A percentile compares a stretch with the other conserved stretches of the same genome.
Conservation (phyloP, 2,113 vertebrate species). For the Chrysemys picta region DNA sequence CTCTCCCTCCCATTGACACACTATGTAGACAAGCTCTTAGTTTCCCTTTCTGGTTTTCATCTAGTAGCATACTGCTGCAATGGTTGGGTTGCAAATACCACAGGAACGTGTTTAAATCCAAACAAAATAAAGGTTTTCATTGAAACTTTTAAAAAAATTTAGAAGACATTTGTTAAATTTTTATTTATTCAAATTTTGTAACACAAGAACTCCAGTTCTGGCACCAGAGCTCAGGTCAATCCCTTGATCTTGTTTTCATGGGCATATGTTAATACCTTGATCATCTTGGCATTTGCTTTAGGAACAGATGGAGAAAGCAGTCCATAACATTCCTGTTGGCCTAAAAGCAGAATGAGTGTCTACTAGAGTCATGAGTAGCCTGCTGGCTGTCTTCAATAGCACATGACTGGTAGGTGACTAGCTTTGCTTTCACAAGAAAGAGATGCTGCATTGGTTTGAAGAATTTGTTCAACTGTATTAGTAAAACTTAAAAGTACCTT, state of each 20-base stretch:
- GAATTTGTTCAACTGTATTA: slow-evolving; percentile 57
- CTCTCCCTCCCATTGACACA: neutral
- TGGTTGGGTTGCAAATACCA: neutral
- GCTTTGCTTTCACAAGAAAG: slow-evolving; percentile 62
- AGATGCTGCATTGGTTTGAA: slow-evolving; percentile 64
- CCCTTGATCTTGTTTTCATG: slow-evolving; percentile 55
- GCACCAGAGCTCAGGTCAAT: neutral
- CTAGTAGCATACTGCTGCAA: neutral
- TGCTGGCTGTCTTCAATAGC: slow-evolving; percentile 58
- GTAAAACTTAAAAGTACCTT: slow-evolving; percentile 50
- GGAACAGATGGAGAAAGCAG: slow-evolving; percentile 72
- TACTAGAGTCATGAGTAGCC: slow-evolving; percentile 40
- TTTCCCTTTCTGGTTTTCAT: neutral
- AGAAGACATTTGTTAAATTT: neutral
- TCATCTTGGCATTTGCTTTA: slow-evolving; percentile 64
- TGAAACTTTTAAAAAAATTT: neutral
- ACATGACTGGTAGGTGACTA: slow-evolving; percentile 67
- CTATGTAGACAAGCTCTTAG: neutral
- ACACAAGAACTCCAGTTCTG: neutral
- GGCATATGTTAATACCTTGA: slow-evolving; percentile 68
- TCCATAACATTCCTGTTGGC: slow-evolving; percentile 57
- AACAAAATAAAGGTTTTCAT: neutral
- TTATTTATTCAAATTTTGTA: slow-evolving; percentile 11
- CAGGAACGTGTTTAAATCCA: neutral
- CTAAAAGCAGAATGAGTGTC: slow-evolving; percentile 48